Base-by-base conservation (phyloP, 2,888 invertebrate genomes). In the Dryomyza anilis region DNA sequence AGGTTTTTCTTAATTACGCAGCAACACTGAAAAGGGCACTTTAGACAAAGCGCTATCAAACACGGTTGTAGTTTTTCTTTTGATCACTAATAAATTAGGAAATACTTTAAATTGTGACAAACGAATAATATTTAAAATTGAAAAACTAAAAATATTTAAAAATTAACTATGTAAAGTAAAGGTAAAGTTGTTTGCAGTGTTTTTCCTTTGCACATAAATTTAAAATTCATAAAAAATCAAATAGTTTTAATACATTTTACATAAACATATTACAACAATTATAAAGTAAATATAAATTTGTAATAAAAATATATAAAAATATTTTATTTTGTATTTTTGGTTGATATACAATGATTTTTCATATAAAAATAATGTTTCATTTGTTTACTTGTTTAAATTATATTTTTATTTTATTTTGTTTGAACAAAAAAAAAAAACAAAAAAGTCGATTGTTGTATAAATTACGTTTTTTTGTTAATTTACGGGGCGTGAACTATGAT, bases 381-480 rank as follows among this genome's bases (percentile, higher is more conserved):
- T 75, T 75, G 74, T 72, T 72, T 74, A 73, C 74, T 73, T 73
- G 73, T 74, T 69, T 70, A 67, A 64, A 63, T 70, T 64, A 29
- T 23, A 33, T 55, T 29, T 21, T 33, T 33, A 23, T 33, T 50
- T 43, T 30, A 45, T 58, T 16, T 33, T 59, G 59, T 59, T 59
- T 46, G 46, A 46, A 58, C 3, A n/a, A 55, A 33, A n/a, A n/a
- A n/a, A n/a, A n/a, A n/a, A n/a, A n/a, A n/a, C n/a, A n/a, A n/a
- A n/a, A n/a, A n/a, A n/a, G n/a, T 33, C 21, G 30, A 30, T 45
- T 58, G 16, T 48, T 59, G 59, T 48, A 43, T 39, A 36, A 43
- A 57, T 43, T 43, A 43, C 19, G 50, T 50, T 50, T 29, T 33
- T 48, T 25, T 59, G 30, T 59, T 46, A n/a, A n/a, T n/a, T n/a